phyloP scores from a whole-genome alignment of 2,113 vertebrate species.

The Micronycteris hirsuta region DNA sequence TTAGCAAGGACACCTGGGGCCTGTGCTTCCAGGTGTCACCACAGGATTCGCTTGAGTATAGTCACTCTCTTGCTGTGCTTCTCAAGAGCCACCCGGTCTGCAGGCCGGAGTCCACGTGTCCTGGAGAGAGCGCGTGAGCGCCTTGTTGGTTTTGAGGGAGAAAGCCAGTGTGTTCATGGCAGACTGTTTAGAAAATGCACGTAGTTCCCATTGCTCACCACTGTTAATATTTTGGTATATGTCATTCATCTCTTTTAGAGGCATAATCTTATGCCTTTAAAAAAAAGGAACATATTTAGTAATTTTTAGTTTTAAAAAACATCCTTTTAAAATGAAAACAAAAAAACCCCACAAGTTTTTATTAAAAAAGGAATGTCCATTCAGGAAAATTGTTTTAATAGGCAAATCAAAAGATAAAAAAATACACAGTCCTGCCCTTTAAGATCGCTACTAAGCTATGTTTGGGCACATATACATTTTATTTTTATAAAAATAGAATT shows the following conservation, averaged over 20 bases:
- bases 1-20: neutral
- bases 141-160: neutral
- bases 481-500: neutral
- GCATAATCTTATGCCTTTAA: neutral
- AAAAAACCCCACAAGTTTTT: neutral
- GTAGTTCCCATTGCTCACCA: neutral
- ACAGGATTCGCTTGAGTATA: rapidly evolving
- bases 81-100: neutral
- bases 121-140: neutral
- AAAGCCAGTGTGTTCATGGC: neutral
- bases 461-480: neutral
- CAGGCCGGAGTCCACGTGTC: neutral
- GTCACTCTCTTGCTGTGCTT: neutral
- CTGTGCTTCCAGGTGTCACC: neutral
- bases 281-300: neutral
- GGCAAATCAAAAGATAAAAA: neutral
- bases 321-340: neutral
- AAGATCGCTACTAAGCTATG: neutral
- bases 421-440: neutral
- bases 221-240: neutral
- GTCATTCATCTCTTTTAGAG: neutral
- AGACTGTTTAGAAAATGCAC: neutral
- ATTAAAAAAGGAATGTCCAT: neutral
- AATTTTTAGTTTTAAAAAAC: neutral
- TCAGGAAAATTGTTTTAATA: neutral